Percentiles rank a stretch among this genome's conserved stretches.
Evolutionary conservation across 2,888 invertebrate genomes (phyloP).

Genomic region (Adelphocoris suturalis): DNA sequence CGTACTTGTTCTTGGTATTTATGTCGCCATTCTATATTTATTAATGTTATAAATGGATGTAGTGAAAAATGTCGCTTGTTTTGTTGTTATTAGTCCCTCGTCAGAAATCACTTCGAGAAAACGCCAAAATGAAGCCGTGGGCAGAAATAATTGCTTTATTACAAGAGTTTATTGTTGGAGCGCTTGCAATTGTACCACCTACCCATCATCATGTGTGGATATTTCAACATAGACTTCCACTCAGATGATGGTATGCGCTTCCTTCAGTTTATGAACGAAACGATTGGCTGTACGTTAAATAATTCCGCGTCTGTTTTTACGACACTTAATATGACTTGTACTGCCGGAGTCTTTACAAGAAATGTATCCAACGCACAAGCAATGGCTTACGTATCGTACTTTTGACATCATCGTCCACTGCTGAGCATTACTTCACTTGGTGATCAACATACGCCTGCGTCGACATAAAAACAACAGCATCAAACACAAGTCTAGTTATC

Average conservation of each 20-base stretch:
- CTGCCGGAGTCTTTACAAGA: slow-evolving; percentile 29
- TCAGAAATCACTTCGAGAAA: neutral
- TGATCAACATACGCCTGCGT: slow-evolving; percentile 33
- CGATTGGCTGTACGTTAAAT: slow-evolving; percentile 17
- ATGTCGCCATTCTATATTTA: neutral
- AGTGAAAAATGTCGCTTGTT: neutral
- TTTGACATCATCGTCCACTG: neutral
- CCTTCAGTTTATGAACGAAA: slow-evolving; percentile 33
- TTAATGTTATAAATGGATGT: neutral
- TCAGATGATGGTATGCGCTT: neutral
- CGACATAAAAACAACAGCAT: slow-evolving; percentile 41
- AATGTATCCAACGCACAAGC: slow-evolving; percentile 41
- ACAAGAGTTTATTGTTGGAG: neutral
- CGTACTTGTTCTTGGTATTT: neutral
- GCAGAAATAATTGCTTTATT: neutral
- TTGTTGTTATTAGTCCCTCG: neutral
- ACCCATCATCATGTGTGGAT: slow-evolving; percentile 11
- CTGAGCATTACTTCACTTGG: slow-evolving; percentile 28
- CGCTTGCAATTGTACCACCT: neutral
- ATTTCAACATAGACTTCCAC: slow-evolving; percentile 30
- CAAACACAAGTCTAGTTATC: slow-evolving; percentile 32
- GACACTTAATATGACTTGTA: slow-evolving; percentile 41
- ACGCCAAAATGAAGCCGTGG: too few relatives aligned
- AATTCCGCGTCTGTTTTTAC: slow-evolving; percentile 9
- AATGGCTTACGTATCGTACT: slow-evolving; percentile 44